Evolutionary conservation across 2,113 vertebrate genomes (phyloP).

Genomic region (Halcyon malimbica): DNA sequence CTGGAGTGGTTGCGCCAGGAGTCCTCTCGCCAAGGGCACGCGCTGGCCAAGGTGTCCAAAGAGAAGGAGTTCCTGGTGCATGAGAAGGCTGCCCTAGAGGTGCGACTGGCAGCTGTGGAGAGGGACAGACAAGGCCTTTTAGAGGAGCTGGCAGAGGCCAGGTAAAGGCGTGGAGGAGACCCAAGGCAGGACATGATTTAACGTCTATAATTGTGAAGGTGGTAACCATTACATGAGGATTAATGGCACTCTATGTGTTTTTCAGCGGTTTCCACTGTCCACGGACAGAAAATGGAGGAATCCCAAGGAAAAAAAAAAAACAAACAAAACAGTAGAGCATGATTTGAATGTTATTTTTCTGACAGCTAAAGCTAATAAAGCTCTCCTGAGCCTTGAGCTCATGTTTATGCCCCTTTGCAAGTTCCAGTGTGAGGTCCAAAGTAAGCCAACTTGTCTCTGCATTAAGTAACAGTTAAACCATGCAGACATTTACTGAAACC

Average conservation of each 20-base stretch:
- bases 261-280: neutral
- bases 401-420: neutral
- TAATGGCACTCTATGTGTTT: neutral
- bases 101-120: conserved; percentile 60
- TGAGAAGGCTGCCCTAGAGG: conserved; percentile 74
- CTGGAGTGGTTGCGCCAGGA: conserved; percentile 70
- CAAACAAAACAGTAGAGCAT: neutral
- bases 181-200: neutral
- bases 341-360: neutral
- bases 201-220: neutral
- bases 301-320: neutral
- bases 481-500: neutral
- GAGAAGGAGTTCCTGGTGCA: conserved; percentile 74
- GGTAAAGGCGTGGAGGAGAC: conserved; percentile 66
- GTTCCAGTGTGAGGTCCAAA: neutral
- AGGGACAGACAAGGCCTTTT: conserved; percentile 67
- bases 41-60: conserved; percentile 27
- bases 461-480: neutral
- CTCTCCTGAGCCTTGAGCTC: neutral
- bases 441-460: neutral
- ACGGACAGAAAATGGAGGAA: neutral
- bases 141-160: conserved; percentile 76
- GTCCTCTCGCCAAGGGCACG: conserved; percentile 36
- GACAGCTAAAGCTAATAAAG: neutral
- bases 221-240: neutral